Evolutionary conservation across 2,888 invertebrate genomes (phyloP), one percentile per base, ranked within the genome.

Genomic region (Caenorhabditis auriculariae): DNA sequence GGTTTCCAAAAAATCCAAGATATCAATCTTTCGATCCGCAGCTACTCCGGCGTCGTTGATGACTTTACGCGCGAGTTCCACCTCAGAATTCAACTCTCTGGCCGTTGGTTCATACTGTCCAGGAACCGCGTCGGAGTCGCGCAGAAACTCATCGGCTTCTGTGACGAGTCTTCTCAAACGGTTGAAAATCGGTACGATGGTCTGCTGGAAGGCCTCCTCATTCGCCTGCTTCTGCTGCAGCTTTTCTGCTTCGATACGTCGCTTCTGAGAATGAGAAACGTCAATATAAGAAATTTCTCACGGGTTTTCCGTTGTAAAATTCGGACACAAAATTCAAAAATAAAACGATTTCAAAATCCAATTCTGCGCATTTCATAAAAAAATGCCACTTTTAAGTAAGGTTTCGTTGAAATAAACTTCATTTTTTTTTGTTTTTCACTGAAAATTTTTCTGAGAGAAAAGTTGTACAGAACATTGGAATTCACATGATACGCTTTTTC

Each of bases 161-260:
- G 27, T 54, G 54, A 41, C 54, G 37, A 15, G 54, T 59, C 59
- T 32, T 32, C 9, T 32, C 9, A 32, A n/a, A 32, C 9, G 9
- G 9, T 32, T 9, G n/a, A n/a, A 12, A n/a, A 32, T 9, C 35
- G 9, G 35, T 12, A n/a, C 35, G 35, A 32, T n/a, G 35, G 35
- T 32, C 35, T 9, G 9, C 26, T 54, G 59, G 15, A 59, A 43
- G 15, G 50, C 29, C 43, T 58, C 44, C 49, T 53, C 48, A 21
- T 49, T 46, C 19, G 54, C 59, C 49, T 66, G 60, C 43, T 58
- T 56, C 46, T 66, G 59, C 42, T 57, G 38, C 19, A 57, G 61
- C 43, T 69, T 46, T 58, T 66, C 66, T 27, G 59, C 57, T 42
- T 58, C 69, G 21, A 51, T 60, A 27, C 63, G 67, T 44, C 60